Evolutionary conservation across 2,113 vertebrate species (phyloP).

Genomic region (Prochilodus magdalenae): DNA sequence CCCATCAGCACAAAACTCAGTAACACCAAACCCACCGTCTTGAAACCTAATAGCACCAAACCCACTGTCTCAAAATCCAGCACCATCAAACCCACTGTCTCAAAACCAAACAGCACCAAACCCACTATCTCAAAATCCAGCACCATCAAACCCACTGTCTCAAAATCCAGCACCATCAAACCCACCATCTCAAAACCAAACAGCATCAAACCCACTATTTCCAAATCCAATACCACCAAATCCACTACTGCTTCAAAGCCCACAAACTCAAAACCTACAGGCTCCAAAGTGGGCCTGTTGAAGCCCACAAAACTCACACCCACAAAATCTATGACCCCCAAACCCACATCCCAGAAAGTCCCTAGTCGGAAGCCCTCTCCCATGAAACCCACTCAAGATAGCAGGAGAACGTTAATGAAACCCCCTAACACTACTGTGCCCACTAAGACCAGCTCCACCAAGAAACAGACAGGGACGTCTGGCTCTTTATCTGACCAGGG

Average conservation of each 20-base stretch:
- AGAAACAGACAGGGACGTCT: neutral
- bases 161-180: constrained; percentile 6
- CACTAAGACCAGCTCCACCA: constrained; percentile 17
- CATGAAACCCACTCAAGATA: constrained; percentile 25
- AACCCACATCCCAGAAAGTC: constrained; percentile 43
- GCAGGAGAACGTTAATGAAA: neutral
- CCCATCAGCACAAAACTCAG: constrained; percentile 21
- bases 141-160: constrained; percentile 46
- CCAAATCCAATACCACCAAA: constrained; percentile 63
- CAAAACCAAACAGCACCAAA: constrained; percentile 48
- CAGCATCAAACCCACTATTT: constrained; percentile 55
- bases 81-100: neutral
- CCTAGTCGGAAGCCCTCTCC: neutral
- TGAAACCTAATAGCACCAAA: constrained; percentile 6
- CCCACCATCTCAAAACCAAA: constrained; percentile 16
- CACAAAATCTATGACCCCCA: constrained; percentile 53
- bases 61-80: neutral
- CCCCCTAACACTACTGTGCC: neutral
- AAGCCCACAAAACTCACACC: constrained; percentile 42
- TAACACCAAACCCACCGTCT: constrained; percentile 9
- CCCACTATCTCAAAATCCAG: constrained; percentile 58
- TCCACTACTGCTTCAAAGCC: constrained; percentile 61
- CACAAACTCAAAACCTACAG: constrained; percentile 59
- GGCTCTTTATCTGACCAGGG: neutral
- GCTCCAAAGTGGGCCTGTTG: constrained; percentile 45